Evolutionary conservation across 2,888 invertebrate genomes (phyloP), one percentile per base, ranked within the genome.

Genomic region (Mesoligia furuncula): DNA sequence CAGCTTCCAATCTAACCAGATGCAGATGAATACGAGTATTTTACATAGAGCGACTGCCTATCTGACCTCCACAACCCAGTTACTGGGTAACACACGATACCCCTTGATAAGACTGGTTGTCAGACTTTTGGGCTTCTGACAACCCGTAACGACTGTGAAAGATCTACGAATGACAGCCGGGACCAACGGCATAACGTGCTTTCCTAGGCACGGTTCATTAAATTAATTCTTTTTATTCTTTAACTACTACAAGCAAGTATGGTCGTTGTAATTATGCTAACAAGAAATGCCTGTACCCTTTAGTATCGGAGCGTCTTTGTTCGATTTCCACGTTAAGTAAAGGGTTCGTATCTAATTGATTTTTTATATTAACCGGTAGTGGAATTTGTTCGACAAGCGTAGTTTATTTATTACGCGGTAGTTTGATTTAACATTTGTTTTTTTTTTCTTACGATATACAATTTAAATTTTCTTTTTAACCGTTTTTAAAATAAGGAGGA

Each of bases 241-340:
- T 36, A 45, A 62, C 39, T 61, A 68, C 42, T 67, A 31, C 27
- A 3, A 48, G 48, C n/a, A 80, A 48, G 20, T 24, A 42, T 27
- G 48, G 64, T 31, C 59, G 27, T 27, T 31, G 51, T 81, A 74
- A 73, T 79, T 81, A 79, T 74, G 51, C 15, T 54, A 66, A 54
- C 75, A 79, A 79, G 81, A 79, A 80, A 73, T 74, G 24, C 24
- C 36, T 17, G 24, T 24, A 15, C 81, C 66, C 36, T 81, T 66
- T 81, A 36, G 64, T 69, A 45, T 45, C 42, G 20, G 5, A 39
- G 17, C 42, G n/a, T 11, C 80, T 81, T 80, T 80, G 51, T 80
- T 80, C 68, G 27, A 65, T 51, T 81, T 75, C 68, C 64, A 69
- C 57, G 48, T 45, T 48, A 42, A 65, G 17, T 48, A 36, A 69